Evolutionary conservation across 1,140 invertebrate genomes (phyloP).

Genomic region (Pogonognathellus flavescens): DNA sequence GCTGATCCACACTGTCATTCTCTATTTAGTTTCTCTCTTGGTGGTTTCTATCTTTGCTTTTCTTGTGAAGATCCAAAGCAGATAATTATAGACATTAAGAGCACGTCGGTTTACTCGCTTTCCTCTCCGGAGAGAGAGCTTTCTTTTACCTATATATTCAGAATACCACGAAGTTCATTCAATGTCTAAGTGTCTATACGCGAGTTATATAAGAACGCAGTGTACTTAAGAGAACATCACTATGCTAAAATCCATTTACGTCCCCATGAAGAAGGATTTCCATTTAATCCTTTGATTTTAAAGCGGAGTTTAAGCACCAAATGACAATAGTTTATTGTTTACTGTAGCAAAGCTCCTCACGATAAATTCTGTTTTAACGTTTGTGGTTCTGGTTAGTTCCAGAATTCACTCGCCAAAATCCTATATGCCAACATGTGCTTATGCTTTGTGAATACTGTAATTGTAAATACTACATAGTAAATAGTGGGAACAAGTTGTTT

Average conservation of each 20-base stretch:
- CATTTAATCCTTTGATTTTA: constrained; percentile 49
- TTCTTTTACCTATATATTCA: not conserved
- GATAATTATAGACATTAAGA: constrained; percentile 8
- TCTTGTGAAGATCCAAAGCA: not conserved
- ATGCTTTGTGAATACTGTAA: not conserved
- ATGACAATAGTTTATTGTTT: constrained; percentile 47
- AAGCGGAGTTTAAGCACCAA: constrained; percentile 44
- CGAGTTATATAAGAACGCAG: too few relatives aligned
- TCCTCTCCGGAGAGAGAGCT: not conserved
- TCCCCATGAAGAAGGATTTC: constrained; percentile 48
- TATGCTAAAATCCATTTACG: constrained; percentile 39
- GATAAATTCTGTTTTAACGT: not conserved
- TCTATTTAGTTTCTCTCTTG: constrained; percentile 1
- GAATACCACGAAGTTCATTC: not conserved
- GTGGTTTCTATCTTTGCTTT: not conserved
- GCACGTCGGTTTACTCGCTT: not conserved
- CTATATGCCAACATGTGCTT: not conserved
- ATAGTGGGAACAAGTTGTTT: too few relatives aligned
- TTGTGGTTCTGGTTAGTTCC: constrained; percentile 17
- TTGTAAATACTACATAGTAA: not conserved
- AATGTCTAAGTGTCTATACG: too few relatives aligned
- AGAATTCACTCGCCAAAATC: not conserved
- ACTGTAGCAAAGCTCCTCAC: constrained; percentile 11
- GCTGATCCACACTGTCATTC: not conserved
- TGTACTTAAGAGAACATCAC: not conserved